These are phyloP conservation scores for Cephalopholis sonnerati DNA, from an alignment of 2,113 vertebrate species.

Conservation along the genomic window DNA sequence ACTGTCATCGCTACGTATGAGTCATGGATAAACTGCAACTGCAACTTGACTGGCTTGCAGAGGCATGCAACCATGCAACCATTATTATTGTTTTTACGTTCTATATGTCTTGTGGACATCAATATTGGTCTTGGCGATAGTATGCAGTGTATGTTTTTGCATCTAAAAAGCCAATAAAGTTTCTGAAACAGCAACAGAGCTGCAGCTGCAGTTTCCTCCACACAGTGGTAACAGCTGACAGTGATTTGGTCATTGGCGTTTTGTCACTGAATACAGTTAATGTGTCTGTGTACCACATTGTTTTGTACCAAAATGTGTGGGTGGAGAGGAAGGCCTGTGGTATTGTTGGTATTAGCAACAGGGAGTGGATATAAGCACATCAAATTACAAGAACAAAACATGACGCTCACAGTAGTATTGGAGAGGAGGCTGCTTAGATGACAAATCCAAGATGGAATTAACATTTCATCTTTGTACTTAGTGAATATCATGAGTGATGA, in stretches of 20 bases:
- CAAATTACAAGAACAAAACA: background rate
- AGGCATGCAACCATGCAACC: too few species aligned
- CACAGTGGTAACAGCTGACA: background rate
- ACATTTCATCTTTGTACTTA: too few species aligned
- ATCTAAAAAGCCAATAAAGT: too few species aligned
- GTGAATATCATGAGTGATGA: background rate
- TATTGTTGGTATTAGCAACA: background rate
- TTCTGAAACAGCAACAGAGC: too few species aligned
- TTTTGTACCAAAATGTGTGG: background rate
- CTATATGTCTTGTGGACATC: too few species aligned
- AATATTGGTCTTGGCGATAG: too few species aligned
- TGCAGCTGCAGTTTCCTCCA: background rate
- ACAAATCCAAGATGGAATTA: background rate
- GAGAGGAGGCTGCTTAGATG: background rate
- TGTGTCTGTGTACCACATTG: background rate
- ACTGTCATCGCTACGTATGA: too few species aligned
- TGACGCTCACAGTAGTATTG: background rate
- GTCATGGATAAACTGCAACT: too few species aligned
- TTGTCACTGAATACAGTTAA: background rate
- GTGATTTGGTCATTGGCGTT: background rate
- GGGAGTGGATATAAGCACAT: too few species aligned
- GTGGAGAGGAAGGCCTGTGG: background rate
- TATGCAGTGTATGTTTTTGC: too few species aligned
- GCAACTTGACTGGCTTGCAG: too few species aligned
- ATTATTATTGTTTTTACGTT: too few species aligned